These are phyloP conservation scores for Nematostella vectensis DNA, from an alignment of 92 coral and sea anemone species.

Conservation along the genomic window DNA sequence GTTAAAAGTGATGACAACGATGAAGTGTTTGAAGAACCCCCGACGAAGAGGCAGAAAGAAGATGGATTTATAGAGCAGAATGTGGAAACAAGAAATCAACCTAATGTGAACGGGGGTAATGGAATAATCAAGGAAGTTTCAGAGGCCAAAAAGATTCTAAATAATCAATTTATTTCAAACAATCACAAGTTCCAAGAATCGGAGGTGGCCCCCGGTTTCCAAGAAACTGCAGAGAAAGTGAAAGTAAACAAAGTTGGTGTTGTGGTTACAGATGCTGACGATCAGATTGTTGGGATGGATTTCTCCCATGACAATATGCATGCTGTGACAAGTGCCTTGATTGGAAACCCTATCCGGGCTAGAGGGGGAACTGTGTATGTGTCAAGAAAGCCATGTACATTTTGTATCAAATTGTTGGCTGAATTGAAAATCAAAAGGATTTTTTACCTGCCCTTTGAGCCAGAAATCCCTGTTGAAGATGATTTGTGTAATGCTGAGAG, in stretches of 20 bases:
- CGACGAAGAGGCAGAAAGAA: background rate
- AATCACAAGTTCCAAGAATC: background rate
- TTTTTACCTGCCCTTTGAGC: conserved; percentile 70
- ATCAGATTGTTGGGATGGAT: conserved; percentile 49
- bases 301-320: conserved; percentile 67
- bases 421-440: conserved; percentile 57
- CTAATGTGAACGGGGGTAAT: background rate
- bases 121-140: background rate
- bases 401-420: conserved; percentile 68
- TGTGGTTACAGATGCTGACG: conserved; percentile 52
- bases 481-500: conserved; percentile 40
- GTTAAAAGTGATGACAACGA: background rate
- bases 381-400: conserved; percentile 77
- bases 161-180: background rate
- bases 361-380: conserved; percentile 49
- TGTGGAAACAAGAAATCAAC: too few relatives aligned
- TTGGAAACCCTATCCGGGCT: conserved; percentile 33
- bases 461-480: conserved; percentile 37
- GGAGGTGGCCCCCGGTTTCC: background rate
- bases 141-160: background rate
- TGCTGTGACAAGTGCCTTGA: conserved; percentile 49
- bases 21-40: background rate
- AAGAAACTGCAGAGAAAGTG: too few relatives aligned
- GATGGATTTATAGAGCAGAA: too few relatives aligned
- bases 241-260: conserved; percentile 58